Conservation (phyloP, 2,888 invertebrate genomes). For the Diarsia mendica region DNA sequence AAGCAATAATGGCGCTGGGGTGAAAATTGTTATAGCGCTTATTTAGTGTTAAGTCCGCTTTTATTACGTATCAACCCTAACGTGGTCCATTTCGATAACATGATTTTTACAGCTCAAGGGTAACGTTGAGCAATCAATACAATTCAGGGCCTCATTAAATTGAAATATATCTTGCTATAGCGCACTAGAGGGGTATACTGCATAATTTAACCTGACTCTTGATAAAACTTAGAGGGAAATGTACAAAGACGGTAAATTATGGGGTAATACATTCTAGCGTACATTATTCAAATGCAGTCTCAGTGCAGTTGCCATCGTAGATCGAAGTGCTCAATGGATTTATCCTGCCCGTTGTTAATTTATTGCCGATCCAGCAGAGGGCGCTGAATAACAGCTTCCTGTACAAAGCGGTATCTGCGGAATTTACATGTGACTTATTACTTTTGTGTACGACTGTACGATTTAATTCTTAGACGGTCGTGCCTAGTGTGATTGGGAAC, state of each 20-base stretch:
- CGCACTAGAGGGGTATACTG: slow-evolving; percentile 18
- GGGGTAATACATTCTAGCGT: slow-evolving; percentile 72
- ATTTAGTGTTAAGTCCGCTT: slow-evolving; percentile 56
- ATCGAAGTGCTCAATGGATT: slow-evolving; percentile 83
- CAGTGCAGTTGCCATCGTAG: slow-evolving; percentile 76
- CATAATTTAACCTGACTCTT: slow-evolving; percentile 57
- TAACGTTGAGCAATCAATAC: slow-evolving; percentile 32
- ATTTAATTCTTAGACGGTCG: slow-evolving; percentile 17
- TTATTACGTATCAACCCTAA: slow-evolving; percentile 59
- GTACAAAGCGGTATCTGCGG: slow-evolving; percentile 65
- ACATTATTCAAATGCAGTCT: slow-evolving; percentile 80
- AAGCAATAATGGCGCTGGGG: slow-evolving; percentile 34
- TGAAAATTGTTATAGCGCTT: slow-evolving; percentile 47
- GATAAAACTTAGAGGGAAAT: slow-evolving; percentile 62
- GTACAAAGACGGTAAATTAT: slow-evolving; percentile 66
- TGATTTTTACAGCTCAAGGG: slow-evolving; percentile 50
- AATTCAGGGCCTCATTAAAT: slow-evolving; percentile 40
- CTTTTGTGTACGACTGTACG: slow-evolving; percentile 25
- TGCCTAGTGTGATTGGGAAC: not conserved
- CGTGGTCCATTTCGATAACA: slow-evolving; percentile 57
- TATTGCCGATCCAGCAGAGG: slow-evolving; percentile 80
- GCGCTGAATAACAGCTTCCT: slow-evolving; percentile 80
- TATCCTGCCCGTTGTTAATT: slow-evolving; percentile 82
- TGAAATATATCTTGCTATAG: slow-evolving; percentile 43
- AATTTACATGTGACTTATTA: slow-evolving; percentile 55